Percentiles rank a stretch among this genome's conserved stretches.
These are phyloP conservation scores for Ophioninae sp. DNA, from an alignment of 2,888 invertebrate species.

Conservation along the genomic window DNA sequence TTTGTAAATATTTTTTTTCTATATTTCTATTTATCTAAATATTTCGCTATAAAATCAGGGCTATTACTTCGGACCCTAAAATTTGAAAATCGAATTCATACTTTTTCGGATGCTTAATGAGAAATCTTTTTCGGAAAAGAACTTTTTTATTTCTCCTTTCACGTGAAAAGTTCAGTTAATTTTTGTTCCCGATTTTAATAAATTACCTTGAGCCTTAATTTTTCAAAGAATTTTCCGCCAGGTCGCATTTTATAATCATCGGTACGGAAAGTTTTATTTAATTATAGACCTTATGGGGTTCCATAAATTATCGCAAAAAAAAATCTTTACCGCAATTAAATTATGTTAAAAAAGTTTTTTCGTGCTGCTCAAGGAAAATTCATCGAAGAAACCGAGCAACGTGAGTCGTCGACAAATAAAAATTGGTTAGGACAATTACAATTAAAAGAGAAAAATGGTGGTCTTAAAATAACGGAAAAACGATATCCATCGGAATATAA, in stretches of 20 bases:
- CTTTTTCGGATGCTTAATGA: too few species aligned
- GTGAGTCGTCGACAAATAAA: background rate
- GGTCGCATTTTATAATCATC: too few species aligned
- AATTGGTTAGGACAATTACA: background rate
- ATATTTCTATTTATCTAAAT: too few species aligned
- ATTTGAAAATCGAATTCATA: too few species aligned
- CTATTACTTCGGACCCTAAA: too few species aligned
- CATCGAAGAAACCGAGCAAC: background rate
- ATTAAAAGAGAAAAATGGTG: constrained; percentile 33
- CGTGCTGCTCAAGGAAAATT: constrained; percentile 4
- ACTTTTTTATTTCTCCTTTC: background rate
- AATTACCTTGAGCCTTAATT: too few species aligned
- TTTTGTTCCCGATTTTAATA: background rate
- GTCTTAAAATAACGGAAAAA: constrained; percentile 2
- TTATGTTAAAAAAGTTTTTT: too few species aligned
- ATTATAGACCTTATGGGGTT: background rate
- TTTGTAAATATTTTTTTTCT: too few species aligned
- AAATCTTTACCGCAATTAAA: background rate
- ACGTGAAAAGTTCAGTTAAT: background rate
- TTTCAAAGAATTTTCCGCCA: too few species aligned
- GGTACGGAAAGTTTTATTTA: too few species aligned
- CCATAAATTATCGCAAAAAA: background rate
- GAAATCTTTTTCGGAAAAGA: background rate
- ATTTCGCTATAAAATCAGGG: too few species aligned
- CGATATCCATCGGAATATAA: constrained; percentile 7